Evolutionary conservation across 1,140 invertebrate genomes (phyloP).

Genomic region (Hycleus cichorii): DNA sequence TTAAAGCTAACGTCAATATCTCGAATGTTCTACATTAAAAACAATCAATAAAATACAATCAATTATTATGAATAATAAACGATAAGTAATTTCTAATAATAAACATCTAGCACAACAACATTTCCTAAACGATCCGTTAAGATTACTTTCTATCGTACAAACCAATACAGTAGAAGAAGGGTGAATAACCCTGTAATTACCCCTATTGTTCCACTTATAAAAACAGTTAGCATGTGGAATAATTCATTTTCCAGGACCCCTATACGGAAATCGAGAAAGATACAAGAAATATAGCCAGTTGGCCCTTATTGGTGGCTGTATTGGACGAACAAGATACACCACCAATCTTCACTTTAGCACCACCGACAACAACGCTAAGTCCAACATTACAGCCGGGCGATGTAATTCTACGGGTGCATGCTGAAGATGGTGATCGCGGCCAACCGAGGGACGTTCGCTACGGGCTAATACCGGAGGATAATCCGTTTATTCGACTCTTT

Average conservation of each 20-base stretch:
- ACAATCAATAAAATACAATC: no score
- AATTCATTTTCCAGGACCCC: slow-evolving; percentile 56
- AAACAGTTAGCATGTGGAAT: no score
- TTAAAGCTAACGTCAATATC: not conserved
- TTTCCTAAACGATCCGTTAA: no score
- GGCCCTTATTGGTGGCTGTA: slow-evolving; percentile 72
- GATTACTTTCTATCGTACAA: no score
- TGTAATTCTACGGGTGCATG: slow-evolving; percentile 61
- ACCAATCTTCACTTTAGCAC: slow-evolving; percentile 72
- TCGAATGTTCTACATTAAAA: no score
- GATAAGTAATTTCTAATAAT: no score
- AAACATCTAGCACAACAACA: no score
- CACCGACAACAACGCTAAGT: slow-evolving; percentile 66
- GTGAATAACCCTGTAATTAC: no score
- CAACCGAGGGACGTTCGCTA: slow-evolving; percentile 74
- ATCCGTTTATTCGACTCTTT: slow-evolving; percentile 76
- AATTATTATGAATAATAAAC: no score
- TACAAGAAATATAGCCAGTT: slow-evolving; percentile 74
- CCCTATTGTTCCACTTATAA: no score
- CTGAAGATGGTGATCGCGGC: slow-evolving; percentile 84
- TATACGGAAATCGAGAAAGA: slow-evolving; percentile 73
- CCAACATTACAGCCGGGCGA: slow-evolving; percentile 56
- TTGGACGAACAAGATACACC: slow-evolving; percentile 81
- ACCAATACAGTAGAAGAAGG: no score
- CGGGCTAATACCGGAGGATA: slow-evolving; percentile 71